Evolutionary conservation across 2,888 invertebrate genomes (phyloP), one percentile per base, ranked within the genome.

Genomic region (Acronicta leporina): DNA sequence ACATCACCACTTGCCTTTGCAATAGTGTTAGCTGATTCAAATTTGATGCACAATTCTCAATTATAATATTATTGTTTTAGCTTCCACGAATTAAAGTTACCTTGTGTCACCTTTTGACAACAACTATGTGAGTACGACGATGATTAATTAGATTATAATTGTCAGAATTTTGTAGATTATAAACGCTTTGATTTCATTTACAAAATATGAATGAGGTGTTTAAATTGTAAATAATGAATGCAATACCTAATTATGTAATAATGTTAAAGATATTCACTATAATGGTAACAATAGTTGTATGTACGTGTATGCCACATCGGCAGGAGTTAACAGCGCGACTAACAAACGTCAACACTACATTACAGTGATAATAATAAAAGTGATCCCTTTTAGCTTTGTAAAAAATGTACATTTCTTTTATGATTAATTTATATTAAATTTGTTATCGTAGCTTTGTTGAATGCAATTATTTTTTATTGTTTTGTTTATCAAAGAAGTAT

Each of bases 391-490:
- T 90, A 92, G 88, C 89, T 90, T 89, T 93, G 92, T 94, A 93
- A 89, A 92, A 93, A 92, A 82, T 94, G 93, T 94, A 94, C 88
- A 94, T 94, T 94, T 90, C 89, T 89, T 90, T 91, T 92, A 93
- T 86, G 80, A 88, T 92, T 94, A 93, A 94, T 93, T 94, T 94
- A 94, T 94, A 93, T 92, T 92, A 91, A 92, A 93, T 92, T 94
- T 94, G 94, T 94, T 94, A 94, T 92, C 78, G 88, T 92, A 92
- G 94, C 94, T 94, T 93, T 93, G 94, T 94, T 94, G 92, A 92
- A 94, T 94, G 92, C 94, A 92, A 94, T 92, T 94, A 93, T 93
- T 93, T 92, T 93, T 93, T 93, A 93, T 93, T 94, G 93, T 94
- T 94, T 94, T 94, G 91, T 93, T 92, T 92, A 92, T 93, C 87